Conservation (phyloP, 2,797 vertebrate genomes). For the Epinephelus coioides region DNA sequence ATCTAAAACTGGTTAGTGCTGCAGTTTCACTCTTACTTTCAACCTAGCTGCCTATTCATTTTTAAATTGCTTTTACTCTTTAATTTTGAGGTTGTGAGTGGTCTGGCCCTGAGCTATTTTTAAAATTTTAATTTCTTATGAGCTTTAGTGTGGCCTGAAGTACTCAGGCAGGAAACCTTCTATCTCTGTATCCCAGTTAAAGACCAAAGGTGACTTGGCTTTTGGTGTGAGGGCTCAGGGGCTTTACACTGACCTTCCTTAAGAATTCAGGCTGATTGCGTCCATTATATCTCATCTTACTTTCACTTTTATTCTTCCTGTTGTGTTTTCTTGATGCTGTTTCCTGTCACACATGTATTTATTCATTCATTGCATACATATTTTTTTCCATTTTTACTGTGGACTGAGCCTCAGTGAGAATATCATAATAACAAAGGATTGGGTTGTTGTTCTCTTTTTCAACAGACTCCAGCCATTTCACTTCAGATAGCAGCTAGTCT, state of each 20-base stretch:
- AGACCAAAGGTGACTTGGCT: constrained; percentile 1
- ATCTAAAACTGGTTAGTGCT: constrained; percentile 81
- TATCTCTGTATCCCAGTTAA: not conserved
- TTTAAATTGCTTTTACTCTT: not conserved
- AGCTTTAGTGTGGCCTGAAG: constrained; percentile 2
- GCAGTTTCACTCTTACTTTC: not conserved
- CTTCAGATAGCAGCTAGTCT: constrained; percentile 88
- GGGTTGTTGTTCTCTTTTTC: constrained; percentile 15
- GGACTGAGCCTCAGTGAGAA: not conserved
- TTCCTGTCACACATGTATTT: not conserved
- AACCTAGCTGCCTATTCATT: not conserved
- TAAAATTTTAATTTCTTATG: not conserved
- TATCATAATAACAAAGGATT: not conserved
- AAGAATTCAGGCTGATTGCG: not conserved
- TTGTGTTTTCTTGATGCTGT: not conserved
- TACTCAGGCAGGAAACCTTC: not conserved
- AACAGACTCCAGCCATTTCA: constrained; percentile 86
- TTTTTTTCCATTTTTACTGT: not conserved
- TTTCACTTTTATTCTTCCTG: not conserved
- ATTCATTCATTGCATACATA: not conserved
- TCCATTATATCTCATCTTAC: not conserved
- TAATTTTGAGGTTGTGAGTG: constrained; percentile 1
- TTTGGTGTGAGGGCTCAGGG: not conserved
- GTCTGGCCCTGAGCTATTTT: not conserved
- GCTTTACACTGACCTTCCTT: constrained; percentile 6